phyloP scores from a whole-genome alignment of 2,888 invertebrate species.

The Megastigmus dorsalis region DNA sequence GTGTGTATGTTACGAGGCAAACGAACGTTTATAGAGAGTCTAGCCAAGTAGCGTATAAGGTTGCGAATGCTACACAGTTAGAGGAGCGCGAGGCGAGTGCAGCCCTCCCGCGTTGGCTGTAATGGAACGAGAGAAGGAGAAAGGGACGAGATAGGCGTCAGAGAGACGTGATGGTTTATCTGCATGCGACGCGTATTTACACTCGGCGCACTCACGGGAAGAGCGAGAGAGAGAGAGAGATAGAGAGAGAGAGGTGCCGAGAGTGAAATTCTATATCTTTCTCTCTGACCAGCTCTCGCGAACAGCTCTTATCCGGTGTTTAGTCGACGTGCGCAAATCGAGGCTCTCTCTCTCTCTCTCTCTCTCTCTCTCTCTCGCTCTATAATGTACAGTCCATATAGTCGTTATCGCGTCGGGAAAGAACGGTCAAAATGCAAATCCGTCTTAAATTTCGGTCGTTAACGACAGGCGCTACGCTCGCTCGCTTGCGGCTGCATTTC shows the following conservation, averaged over 20 bases:
- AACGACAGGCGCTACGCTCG: conserved; percentile 63
- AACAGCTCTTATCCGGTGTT: no score
- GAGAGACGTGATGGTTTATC: neutral
- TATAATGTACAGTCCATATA: conserved; percentile 14
- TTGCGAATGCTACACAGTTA: neutral
- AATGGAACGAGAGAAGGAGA: conserved; percentile 5
- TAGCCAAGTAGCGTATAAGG: neutral
- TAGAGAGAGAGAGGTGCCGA: no score
- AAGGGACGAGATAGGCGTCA: neutral
- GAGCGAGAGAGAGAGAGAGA: no score
- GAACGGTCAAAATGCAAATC: conserved; percentile 69
- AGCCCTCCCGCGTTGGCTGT: no score
- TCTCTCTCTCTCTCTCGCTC: neutral
- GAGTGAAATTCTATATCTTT: neutral
- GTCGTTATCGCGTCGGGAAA: conserved; percentile 61
- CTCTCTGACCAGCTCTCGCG: no score
- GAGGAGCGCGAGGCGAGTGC: neutral
- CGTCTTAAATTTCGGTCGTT: conserved; percentile 70
- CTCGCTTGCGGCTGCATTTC: conserved; percentile 6
- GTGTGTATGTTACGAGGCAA: neutral
- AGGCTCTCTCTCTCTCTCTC: neutral
- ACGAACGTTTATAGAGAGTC: neutral
- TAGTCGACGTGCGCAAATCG: no score
- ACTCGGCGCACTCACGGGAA: no score
- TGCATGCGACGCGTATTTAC: neutral